phyloP scores from a whole-genome alignment of 2,797 vertebrate genomes.

The Eupleurogrammus muticus region DNA sequence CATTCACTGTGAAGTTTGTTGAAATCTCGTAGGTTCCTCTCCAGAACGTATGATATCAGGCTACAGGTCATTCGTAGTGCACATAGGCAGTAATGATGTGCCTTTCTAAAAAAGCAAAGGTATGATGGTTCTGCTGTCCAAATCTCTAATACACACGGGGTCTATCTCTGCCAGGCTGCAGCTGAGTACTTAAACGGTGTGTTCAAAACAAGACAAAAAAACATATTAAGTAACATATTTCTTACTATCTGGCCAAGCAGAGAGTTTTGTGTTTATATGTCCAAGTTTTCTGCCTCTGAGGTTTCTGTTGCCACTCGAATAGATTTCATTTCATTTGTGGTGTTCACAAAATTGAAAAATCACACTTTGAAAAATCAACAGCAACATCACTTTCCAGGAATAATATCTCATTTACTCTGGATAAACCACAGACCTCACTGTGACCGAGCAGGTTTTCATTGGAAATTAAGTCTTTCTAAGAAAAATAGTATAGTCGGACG shows the following conservation, averaged over 20 bases:
- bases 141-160: not conserved
- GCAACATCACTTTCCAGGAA: not conserved
- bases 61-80: not conserved
- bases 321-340: not conserved
- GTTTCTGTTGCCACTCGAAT: not conserved
- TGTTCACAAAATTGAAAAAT: not conserved
- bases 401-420: conserved; percentile 2
- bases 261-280: not conserved
- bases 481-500: conserved; percentile 3
- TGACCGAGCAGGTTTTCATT: not conserved
- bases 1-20: too few species aligned
- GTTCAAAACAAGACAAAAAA: not conserved
- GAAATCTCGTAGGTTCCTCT: not conserved
- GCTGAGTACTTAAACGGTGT: not conserved
- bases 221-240: too few species aligned
- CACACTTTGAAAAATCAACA: not conserved
- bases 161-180: too few species aligned
- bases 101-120: too few species aligned
- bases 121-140: too few species aligned
- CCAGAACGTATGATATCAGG: not conserved
- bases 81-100: not conserved
- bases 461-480: not conserved
- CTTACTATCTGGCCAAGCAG: too few species aligned
- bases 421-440: not conserved
- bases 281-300: not conserved